Evolutionary conservation across 2,888 invertebrate species (phyloP).

Genomic region (Hirtodrosophila confusa): DNA sequence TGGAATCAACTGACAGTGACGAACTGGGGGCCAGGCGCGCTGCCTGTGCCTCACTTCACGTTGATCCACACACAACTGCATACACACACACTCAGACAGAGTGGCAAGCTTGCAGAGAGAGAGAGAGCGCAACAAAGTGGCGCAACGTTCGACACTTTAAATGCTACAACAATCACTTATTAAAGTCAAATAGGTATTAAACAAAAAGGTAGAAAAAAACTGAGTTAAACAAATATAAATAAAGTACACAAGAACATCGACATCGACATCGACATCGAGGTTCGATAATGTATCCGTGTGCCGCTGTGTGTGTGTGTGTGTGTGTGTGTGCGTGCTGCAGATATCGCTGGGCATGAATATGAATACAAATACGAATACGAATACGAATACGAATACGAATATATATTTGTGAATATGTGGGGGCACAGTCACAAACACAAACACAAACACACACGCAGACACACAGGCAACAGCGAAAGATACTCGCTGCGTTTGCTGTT

Average conservation of each 20-base stretch:
- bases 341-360: conserved; percentile 59
- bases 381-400: no score
- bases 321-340: conserved; percentile 48
- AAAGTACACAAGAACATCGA: conserved; percentile 64
- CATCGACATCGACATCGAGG: conserved; percentile 21
- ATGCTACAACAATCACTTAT: conserved; percentile 80
- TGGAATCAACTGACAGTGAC: conserved; percentile 44
- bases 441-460: conserved; percentile 23
- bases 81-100: conserved; percentile 3
- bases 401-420: conserved; percentile 39
- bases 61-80: conserved; percentile 42
- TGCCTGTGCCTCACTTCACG: conserved; percentile 30
- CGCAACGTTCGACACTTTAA: conserved; percentile 74
- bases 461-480: conserved; percentile 39
- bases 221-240: conserved; percentile 73
- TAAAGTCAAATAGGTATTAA: conserved; percentile 82
- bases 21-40: conserved; percentile 35
- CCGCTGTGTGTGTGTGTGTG: conserved; percentile 28
- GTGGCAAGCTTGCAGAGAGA: conserved; percentile 8
- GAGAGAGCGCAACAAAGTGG: conserved; percentile 38
- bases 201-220: conserved; percentile 64
- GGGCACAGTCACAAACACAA: conserved; percentile 18
- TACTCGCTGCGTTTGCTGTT: conserved; percentile 41
- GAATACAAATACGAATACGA: conserved; percentile 23
- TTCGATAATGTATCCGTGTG: conserved; percentile 61